phyloP scores from a whole-genome alignment of 2,113 vertebrate genomes.

The Notarius quadriscutis region DNA sequence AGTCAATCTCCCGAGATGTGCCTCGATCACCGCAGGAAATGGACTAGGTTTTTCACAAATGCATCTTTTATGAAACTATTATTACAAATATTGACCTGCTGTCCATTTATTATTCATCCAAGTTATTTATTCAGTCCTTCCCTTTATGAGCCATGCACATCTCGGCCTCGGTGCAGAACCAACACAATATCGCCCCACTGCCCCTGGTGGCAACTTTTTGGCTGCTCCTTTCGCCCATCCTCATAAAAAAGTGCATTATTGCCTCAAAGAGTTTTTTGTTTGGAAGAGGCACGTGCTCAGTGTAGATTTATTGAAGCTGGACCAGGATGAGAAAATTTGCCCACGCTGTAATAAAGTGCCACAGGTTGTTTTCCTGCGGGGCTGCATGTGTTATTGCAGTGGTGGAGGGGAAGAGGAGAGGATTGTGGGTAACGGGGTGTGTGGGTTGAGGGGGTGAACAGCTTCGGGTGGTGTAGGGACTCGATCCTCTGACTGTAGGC shows the following conservation, averaged over 20 bases:
- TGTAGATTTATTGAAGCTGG: conserved; percentile 70
- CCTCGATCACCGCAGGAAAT: conserved; percentile 26
- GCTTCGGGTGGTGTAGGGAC: conserved; percentile 8
- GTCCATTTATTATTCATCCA: conserved; percentile 68
- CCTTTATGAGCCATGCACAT: conserved; percentile 61
- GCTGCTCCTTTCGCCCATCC: conserved; percentile 16
- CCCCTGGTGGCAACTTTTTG: conserved; percentile 39
- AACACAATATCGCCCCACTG: conserved; percentile 63
- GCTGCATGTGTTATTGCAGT: conserved; percentile 63
- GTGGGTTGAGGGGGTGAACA: not conserved
- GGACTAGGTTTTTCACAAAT: conserved; percentile 66
- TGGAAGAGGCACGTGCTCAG: conserved; percentile 39
- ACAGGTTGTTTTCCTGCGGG: conserved; percentile 65
- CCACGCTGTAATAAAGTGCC: conserved; percentile 61
- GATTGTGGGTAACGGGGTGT: conserved; percentile 30
- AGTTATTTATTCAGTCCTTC: conserved; percentile 59
- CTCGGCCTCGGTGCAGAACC: conserved; percentile 51
- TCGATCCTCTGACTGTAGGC: conserved; percentile 37
- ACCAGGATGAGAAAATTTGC: conserved; percentile 57
- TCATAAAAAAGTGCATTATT: conserved; percentile 42
- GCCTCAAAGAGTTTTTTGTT: conserved; percentile 60
- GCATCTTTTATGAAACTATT: conserved; percentile 56
- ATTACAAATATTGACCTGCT: conserved; percentile 65
- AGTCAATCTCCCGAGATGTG: conserved; percentile 1
- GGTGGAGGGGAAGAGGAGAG: conserved; percentile 33